Conservation (phyloP, 2,113 vertebrate species). For the Tympanuchus pallidicinctus region DNA sequence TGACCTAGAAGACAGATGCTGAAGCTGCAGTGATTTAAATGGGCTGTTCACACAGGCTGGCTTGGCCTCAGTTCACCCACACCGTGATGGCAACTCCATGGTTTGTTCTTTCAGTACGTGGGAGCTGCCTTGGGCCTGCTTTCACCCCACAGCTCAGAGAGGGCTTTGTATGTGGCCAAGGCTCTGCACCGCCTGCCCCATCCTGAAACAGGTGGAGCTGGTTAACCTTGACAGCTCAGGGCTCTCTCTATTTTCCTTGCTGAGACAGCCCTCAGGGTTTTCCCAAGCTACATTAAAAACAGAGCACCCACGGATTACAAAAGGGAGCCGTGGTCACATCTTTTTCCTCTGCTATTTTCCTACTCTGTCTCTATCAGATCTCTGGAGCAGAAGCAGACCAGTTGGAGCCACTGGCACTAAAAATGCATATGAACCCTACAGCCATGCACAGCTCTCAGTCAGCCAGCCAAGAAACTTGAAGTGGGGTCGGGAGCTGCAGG, state of each 20-base stretch:
- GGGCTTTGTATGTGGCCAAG: neutral
- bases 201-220: accelerated
- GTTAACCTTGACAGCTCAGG: neutral
- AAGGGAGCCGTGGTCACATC: neutral
- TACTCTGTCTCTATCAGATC: neutral
- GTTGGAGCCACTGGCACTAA: slow-evolving; percentile 34
- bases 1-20: neutral
- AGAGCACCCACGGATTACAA: slow-evolving; percentile 5
- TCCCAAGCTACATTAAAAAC: slow-evolving; percentile 38
- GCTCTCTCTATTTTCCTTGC: neutral
- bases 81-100: neutral
- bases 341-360: neutral
- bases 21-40: neutral
- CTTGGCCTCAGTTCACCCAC: neutral
- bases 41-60: neutral
- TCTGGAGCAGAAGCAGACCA: slow-evolving; percentile 14
- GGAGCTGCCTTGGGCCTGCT: neutral
- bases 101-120: neutral
- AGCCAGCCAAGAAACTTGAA: neutral
- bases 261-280: slow-evolving; percentile 36
- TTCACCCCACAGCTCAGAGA: neutral
- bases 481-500: neutral
- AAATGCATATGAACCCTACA: neutral
- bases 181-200: neutral
- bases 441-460: neutral